phyloP scores from a whole-genome alignment of 1,140 invertebrate genomes.

The Andrena cerasifolii region DNA sequence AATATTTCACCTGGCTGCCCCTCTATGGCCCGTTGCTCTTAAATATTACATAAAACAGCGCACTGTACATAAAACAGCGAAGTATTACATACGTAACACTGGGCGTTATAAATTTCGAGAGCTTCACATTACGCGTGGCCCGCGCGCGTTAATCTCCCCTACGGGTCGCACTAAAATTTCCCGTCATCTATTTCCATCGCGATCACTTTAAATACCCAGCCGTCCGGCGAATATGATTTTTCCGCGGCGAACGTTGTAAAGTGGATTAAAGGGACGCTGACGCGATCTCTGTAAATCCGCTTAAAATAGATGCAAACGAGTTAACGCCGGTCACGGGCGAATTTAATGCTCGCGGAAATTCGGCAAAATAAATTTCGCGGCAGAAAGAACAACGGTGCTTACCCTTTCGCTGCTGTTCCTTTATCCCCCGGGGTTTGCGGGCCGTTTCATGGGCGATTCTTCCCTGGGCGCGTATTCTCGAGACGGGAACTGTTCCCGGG shows the following conservation, averaged over 20 bases:
- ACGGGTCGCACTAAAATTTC: neutral
- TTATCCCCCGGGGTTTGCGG: too few species aligned
- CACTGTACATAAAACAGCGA: neutral
- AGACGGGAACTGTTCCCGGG: too few species aligned
- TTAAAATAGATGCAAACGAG: neutral
- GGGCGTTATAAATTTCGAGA: neutral
- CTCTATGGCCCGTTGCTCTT: neutral
- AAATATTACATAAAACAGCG: neutral
- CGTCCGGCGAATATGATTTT: neutral
- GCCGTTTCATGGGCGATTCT: too few species aligned
- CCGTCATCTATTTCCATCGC: neutral
- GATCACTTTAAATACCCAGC: neutral
- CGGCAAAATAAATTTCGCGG: neutral
- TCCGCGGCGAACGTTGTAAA: neutral
- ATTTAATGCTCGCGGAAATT: neutral
- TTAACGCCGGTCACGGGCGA: neutral
- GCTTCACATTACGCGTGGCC: neutral
- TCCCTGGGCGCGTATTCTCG: too few species aligned
- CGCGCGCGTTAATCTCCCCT: neutral
- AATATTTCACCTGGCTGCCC: neutral
- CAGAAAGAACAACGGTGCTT: neutral
- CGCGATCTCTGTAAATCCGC: neutral
- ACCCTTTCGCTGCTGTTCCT: too few species aligned
- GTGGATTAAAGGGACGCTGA: neutral
- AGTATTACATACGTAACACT: neutral